These are phyloP conservation scores for Corydoras maculifer DNA, from an alignment of 2,113 vertebrate species.

Conservation along the genomic window DNA sequence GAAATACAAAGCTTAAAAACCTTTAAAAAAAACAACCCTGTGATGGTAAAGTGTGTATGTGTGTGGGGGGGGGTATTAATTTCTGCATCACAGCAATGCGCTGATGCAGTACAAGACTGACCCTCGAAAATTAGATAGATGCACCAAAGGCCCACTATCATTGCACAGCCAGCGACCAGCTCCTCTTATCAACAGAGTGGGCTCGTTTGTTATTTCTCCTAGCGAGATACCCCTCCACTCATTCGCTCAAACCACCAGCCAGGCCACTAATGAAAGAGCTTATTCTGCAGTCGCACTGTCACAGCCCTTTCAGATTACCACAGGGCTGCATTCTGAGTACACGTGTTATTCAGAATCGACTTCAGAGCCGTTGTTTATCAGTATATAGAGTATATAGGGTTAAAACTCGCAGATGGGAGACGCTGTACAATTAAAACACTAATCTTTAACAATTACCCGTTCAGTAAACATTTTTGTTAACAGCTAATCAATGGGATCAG, in stretches of 20 bases:
- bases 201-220: slow-evolving; percentile 81
- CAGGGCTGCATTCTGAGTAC: slow-evolving; percentile 65
- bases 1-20: background rate
- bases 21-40: slow-evolving; percentile 6
- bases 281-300: slow-evolving; percentile 67
- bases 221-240: slow-evolving; percentile 73
- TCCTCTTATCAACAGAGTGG: slow-evolving; percentile 72
- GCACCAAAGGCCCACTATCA: slow-evolving; percentile 63
- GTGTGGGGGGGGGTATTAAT: slow-evolving; percentile 55
- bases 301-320: slow-evolving; percentile 75
- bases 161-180: slow-evolving; percentile 67
- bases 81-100: slow-evolving; percentile 56
- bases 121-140: slow-evolving; percentile 68
- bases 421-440: background rate
- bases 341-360: slow-evolving; percentile 81
- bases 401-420: background rate
- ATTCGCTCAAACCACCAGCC: slow-evolving; percentile 64
- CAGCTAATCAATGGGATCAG: slow-evolving; percentile 77
- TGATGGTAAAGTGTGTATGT: slow-evolving; percentile 26
- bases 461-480: slow-evolving; percentile 62
- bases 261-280: slow-evolving; percentile 74
- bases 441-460: background rate
- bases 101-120: slow-evolving; percentile 59
- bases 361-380: slow-evolving; percentile 54
- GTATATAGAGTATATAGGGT: slow-evolving; percentile 20